phyloP scores from a whole-genome alignment of 2,113 vertebrate species.

The Nematolebias whitei region DNA sequence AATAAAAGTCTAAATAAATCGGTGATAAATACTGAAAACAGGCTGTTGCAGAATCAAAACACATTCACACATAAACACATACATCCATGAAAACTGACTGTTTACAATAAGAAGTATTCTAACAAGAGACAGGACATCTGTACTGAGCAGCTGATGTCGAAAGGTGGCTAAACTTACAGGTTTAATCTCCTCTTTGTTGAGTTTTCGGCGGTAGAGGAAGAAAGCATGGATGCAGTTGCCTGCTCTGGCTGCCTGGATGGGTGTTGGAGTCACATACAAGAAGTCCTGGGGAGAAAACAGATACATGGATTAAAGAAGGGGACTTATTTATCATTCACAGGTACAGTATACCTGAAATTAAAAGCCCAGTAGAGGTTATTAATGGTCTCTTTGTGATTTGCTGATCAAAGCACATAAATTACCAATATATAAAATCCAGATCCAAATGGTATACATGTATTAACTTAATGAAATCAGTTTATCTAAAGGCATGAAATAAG shows the following conservation, averaged over 20 bases:
- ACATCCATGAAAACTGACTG: background rate
- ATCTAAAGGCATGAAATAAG: background rate
- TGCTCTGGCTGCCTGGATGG: constrained; percentile 85
- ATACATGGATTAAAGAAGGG: background rate
- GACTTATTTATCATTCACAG: background rate
- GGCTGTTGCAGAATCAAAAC: constrained; percentile 18
- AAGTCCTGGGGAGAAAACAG: constrained; percentile 72
- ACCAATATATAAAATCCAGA: background rate
- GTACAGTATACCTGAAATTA: constrained; percentile 1
- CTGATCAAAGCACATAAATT: constrained; percentile 4
- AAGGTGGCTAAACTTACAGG: constrained; percentile 86
- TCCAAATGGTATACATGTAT: background rate
- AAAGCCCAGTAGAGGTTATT: constrained; percentile 5
- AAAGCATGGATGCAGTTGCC: constrained; percentile 85
- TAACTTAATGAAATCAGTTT: background rate
- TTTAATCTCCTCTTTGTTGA: constrained; percentile 86
- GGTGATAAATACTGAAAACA: constrained; percentile 4
- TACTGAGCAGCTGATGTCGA: too few species aligned
- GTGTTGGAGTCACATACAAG: constrained; percentile 83
- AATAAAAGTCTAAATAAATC: constrained; percentile 9
- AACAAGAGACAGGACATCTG: background rate
- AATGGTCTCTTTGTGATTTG: background rate
- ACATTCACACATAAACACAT: background rate
- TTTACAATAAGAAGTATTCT: constrained; percentile 3
- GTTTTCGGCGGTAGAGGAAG: constrained; percentile 84